These are phyloP conservation scores for Micronycteris hirsuta DNA, from an alignment of 2,113 vertebrate species.

Conservation along the genomic window DNA sequence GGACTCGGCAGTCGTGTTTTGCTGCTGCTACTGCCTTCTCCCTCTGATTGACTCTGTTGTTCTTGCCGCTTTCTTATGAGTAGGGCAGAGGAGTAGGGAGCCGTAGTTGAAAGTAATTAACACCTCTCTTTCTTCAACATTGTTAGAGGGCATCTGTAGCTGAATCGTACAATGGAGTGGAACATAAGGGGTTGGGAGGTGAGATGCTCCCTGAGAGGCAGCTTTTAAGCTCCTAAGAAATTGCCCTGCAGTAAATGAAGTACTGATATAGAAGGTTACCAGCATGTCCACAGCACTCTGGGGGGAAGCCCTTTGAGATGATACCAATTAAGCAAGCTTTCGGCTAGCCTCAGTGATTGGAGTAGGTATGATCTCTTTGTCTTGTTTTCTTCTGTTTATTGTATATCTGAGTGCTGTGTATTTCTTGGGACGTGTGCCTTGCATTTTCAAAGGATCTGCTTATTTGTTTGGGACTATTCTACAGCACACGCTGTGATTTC, in stretches of 20 bases:
- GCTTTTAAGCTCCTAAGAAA: not conserved
- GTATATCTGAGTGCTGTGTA: not conserved
- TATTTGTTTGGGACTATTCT: constrained; percentile 30
- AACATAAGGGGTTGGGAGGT: not conserved
- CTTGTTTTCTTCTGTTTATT: not conserved
- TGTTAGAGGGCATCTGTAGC: not conserved
- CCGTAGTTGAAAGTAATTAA: not conserved
- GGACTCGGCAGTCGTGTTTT: not conserved
- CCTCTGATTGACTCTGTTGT: not conserved
- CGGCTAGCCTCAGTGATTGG: not conserved
- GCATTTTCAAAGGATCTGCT: not conserved
- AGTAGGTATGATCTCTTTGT: not conserved
- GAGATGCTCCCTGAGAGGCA: not conserved
- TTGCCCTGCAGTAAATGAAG: not conserved
- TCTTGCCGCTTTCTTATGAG: not conserved
- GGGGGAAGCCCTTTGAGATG: not conserved
- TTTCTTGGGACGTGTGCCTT: not conserved
- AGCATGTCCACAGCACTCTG: not conserved
- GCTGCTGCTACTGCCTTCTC: not conserved
- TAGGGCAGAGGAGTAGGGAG: not conserved
- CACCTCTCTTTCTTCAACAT: not conserved
- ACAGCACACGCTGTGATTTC: constrained; percentile 23
- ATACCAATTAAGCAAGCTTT: not conserved
- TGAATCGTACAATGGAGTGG: not conserved
- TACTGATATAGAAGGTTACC: not conserved